Evolutionary conservation across 1,140 invertebrate genomes (phyloP).

Genomic region (Brachionus paranguensis): DNA sequence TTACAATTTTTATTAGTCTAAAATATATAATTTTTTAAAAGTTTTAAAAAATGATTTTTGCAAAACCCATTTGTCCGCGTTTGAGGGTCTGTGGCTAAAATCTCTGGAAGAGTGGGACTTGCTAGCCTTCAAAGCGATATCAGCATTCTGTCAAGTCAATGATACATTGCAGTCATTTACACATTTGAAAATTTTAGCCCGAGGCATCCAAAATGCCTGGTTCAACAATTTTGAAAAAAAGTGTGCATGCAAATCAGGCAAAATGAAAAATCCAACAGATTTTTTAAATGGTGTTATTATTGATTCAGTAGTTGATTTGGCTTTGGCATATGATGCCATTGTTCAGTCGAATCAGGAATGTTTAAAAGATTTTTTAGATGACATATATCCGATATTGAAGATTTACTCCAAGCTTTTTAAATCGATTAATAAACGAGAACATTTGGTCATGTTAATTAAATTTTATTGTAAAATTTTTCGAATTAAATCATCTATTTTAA

Average conservation of each 20-base stretch:
- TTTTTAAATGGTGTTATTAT: neutral
- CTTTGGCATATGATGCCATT: neutral
- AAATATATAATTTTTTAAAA: neutral
- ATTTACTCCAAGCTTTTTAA: neutral
- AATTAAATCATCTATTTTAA: neutral
- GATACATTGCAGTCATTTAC: neutral
- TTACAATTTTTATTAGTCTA: neutral
- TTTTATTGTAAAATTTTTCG: slow-evolving; percentile 26
- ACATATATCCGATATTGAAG: neutral
- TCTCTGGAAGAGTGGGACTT: neutral
- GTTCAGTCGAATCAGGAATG: neutral
- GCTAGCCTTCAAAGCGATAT: slow-evolving; percentile 2
- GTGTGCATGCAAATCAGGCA: neutral
- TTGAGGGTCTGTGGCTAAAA: neutral
- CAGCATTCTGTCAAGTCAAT: neutral
- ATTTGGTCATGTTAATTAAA: neutral
- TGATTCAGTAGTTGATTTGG: neutral
- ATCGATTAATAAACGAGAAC: neutral
- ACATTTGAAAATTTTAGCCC: neutral
- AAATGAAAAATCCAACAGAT: neutral
- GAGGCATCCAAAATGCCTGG: neutral
- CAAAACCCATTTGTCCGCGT: neutral
- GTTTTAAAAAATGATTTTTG: slow-evolving; percentile 24
- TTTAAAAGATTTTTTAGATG: slow-evolving; percentile 3
- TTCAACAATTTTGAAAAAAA: neutral